Evolutionary conservation across 1,140 invertebrate genomes (phyloP).

Genomic region (Listronotus oregonensis): DNA sequence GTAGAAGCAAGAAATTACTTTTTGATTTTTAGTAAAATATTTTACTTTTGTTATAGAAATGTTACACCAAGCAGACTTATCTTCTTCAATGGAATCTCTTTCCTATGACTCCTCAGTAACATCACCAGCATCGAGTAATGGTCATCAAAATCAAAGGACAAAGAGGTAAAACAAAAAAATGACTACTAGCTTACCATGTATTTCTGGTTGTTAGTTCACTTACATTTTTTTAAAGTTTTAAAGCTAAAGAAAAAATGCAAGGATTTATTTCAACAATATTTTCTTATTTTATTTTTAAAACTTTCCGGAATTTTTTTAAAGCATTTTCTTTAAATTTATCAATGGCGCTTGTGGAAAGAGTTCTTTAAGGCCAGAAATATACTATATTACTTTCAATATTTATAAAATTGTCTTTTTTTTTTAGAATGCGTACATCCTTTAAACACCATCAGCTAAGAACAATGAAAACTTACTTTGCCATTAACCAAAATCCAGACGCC

Average conservation of each 20-base stretch:
- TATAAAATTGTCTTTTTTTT: neutral
- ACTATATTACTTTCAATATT: too few species aligned
- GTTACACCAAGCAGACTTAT: slow-evolving; percentile 72
- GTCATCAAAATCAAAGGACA: slow-evolving; percentile 67
- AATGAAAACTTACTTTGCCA: slow-evolving; percentile 96
- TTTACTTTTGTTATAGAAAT: slow-evolving; percentile 62
- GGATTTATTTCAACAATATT: too few species aligned
- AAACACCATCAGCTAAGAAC: slow-evolving; percentile 96
- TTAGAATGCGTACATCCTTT: slow-evolving; percentile 88
- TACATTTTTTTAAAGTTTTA: too few species aligned
- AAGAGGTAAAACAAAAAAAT: slow-evolving; percentile 64
- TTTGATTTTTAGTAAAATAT: neutral
- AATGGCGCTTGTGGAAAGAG: too few species aligned
- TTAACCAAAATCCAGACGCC: slow-evolving; percentile 97
- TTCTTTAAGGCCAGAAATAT: too few species aligned
- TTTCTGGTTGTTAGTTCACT: too few species aligned
- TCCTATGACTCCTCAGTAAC: slow-evolving; percentile 74
- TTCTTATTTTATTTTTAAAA: too few species aligned
- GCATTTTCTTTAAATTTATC: too few species aligned
- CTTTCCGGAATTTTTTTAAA: too few species aligned
- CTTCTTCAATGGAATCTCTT: slow-evolving; percentile 77
- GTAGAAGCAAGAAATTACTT: too few species aligned
- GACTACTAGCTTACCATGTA: too few species aligned
- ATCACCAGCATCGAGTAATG: slow-evolving; percentile 68
- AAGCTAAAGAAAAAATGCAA: too few species aligned